A percentile compares a stretch with the other conserved stretches of the same genome.
These are phyloP conservation scores for Escarpia spicata DNA, from an alignment of 2,888 invertebrate species.

Conservation along the genomic window DNA sequence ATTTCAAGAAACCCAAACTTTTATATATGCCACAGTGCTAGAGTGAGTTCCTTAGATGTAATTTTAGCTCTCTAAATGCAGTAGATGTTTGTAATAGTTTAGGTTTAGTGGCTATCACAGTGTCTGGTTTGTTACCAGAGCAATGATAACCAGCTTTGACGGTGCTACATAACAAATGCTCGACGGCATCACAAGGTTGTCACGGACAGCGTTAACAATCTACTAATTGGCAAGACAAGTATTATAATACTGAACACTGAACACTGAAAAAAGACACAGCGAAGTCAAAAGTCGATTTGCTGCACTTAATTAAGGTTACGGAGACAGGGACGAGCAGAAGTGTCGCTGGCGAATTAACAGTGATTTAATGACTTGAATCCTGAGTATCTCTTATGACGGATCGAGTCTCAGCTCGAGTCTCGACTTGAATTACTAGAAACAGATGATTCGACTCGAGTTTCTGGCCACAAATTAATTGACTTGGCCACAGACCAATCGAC, in stretches of 20 bases:
- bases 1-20: not conserved
- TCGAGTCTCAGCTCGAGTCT: too few relatives aligned
- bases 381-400: not conserved
- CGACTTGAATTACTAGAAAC: too few relatives aligned
- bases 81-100: not conserved
- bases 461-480: too few relatives aligned
- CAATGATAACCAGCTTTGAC: not conserved
- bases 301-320: not conserved
- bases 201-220: constrained; percentile 1
- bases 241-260: not conserved
- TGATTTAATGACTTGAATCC: not conserved
- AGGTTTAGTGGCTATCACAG: not conserved
- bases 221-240: not conserved
- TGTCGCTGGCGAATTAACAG: not conserved
- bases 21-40: not conserved
- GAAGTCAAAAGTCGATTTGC: not conserved
- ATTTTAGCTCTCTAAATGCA: not conserved
- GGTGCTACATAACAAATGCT: not conserved
- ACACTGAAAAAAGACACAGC: not conserved
- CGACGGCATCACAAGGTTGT: not conserved
- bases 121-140: not conserved
- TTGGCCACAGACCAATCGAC: too few relatives aligned
- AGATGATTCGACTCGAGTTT: too few relatives aligned
- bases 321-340: not conserved
- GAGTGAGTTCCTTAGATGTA: not conserved